Conservation (phyloP, 2,888 invertebrate genomes). For the Andrena camellia region DNA sequence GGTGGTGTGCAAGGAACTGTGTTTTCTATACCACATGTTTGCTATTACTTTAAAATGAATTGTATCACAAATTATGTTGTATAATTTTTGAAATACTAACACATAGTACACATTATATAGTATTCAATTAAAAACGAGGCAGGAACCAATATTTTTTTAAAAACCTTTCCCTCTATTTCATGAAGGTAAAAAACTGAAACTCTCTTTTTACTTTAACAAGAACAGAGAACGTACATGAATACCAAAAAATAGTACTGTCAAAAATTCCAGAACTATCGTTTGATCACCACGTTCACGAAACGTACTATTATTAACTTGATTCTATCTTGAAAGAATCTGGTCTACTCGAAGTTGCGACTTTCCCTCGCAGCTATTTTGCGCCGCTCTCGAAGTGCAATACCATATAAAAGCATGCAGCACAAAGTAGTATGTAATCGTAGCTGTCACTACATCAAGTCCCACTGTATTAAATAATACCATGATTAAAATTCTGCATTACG, state of each 20-base stretch:
- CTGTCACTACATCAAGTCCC: constrained; percentile 21
- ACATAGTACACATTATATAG: no score
- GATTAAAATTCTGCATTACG: constrained; percentile 8
- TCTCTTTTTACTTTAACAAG: no score
- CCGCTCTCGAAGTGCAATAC: constrained; percentile 41
- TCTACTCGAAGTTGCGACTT: constrained; percentile 32
- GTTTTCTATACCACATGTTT: not conserved
- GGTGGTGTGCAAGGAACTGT: not conserved
- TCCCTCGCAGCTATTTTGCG: constrained; percentile 47
- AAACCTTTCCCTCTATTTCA: no score
- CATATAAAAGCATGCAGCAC: constrained; percentile 16
- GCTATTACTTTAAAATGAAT: no score
- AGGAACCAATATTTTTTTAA: no score
- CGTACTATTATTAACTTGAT: constrained; percentile 3
- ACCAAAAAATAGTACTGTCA: not conserved
- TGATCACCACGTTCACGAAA: not conserved
- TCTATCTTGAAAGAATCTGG: constrained; percentile 25
- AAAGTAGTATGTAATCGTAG: constrained; percentile 22
- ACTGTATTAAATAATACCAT: constrained; percentile 32
- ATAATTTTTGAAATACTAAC: no score
- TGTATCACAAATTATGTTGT: no score
- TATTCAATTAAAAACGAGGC: no score
- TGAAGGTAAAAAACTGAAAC: no score
- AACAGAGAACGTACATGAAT: no score
- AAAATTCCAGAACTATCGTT: not conserved